Conservation (phyloP, 2,888 invertebrate genomes). For the Oscheius sp. region DNA sequence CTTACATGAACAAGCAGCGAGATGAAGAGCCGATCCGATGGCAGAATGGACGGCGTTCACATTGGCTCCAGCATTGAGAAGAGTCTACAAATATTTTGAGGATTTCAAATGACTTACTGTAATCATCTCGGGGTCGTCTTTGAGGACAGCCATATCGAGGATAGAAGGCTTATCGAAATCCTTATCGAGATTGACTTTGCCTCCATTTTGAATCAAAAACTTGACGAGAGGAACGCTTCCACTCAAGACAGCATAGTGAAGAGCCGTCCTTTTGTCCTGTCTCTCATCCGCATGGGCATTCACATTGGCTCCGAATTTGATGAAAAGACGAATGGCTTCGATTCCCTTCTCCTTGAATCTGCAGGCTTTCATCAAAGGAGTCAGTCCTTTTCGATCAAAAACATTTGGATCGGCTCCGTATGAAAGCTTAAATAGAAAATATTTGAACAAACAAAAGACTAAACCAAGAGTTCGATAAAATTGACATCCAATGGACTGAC, state of each 20-base stretch:
- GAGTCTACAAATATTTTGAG: too few species aligned
- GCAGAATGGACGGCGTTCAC: slow-evolving; percentile 72
- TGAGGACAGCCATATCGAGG: slow-evolving; percentile 83
- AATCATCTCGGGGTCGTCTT: slow-evolving; percentile 66
- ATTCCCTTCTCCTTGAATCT: slow-evolving; percentile 79
- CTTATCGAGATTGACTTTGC: slow-evolving; percentile 77
- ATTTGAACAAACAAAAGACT: neutral
- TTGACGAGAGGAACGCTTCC: slow-evolving; percentile 80
- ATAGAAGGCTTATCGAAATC: slow-evolving; percentile 81
- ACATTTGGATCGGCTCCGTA: slow-evolving; percentile 89
- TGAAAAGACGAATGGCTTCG: slow-evolving; percentile 75
- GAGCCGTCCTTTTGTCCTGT: slow-evolving; percentile 85
- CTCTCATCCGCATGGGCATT: slow-evolving; percentile 82
- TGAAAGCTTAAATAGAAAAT: slow-evolving; percentile 74
- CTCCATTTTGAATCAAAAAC: slow-evolving; percentile 84
- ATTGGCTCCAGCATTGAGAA: slow-evolving; percentile 73
- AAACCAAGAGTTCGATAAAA: slow-evolving; percentile 80
- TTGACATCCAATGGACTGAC: slow-evolving; percentile 78
- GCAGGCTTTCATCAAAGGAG: slow-evolving; percentile 89
- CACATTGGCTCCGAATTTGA: slow-evolving; percentile 81
- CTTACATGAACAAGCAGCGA: slow-evolving; percentile 71
- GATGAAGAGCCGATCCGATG: slow-evolving; percentile 71
- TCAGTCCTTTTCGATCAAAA: slow-evolving; percentile 84
- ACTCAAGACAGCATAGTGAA: slow-evolving; percentile 87
- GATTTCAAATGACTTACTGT: too few species aligned